These are phyloP conservation scores for Drosophila cyrtoloma DNA, from an alignment of 2,888 invertebrate species.

Conservation along the genomic window DNA sequence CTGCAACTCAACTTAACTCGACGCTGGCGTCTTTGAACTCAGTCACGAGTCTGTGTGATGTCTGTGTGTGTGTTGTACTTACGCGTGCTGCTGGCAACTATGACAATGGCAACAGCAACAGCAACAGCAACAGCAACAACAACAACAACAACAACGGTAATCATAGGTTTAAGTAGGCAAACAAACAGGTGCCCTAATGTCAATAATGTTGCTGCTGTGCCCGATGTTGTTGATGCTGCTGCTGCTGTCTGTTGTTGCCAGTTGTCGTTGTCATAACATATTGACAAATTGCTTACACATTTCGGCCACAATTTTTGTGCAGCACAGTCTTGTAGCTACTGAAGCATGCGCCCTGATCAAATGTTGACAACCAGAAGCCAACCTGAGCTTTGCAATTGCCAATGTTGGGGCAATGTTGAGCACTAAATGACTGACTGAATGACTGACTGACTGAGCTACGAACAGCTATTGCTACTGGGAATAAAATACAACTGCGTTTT, in stretches of 20 bases:
- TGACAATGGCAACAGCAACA: conserved; percentile 37
- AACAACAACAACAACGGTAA: conserved; percentile 67
- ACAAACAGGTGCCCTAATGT: conserved; percentile 80
- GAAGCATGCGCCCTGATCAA: conserved; percentile 69
- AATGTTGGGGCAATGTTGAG: conserved; percentile 3
- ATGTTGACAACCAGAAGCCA: conserved; percentile 59
- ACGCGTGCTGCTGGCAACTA: conserved; percentile 70
- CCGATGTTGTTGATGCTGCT: conserved; percentile 13
- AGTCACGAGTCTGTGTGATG: conserved; percentile 66
- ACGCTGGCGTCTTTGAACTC: conserved; percentile 52
- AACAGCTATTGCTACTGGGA: conserved; percentile 15
- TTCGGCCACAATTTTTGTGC: conserved; percentile 68
- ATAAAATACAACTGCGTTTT: conserved; percentile 18
- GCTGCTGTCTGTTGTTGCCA: conserved; percentile 24
- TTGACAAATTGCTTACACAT: conserved; percentile 77
- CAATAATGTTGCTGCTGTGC: conserved; percentile 66
- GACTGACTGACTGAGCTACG: conserved; percentile 11
- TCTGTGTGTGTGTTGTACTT: conserved; percentile 43
- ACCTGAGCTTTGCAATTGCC: conserved; percentile 17
- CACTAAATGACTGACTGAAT: conserved; percentile 9
- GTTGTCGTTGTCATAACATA: conserved; percentile 69
- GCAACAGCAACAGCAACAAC: conserved; percentile 17
- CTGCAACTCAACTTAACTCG: conserved; percentile 23
- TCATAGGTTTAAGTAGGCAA: conserved; percentile 74
- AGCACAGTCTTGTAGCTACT: conserved; percentile 56